Evolutionary conservation across 2,888 invertebrate species (phyloP), one percentile per base, ranked within the genome.

Genomic region (Steromphala cineraria): DNA sequence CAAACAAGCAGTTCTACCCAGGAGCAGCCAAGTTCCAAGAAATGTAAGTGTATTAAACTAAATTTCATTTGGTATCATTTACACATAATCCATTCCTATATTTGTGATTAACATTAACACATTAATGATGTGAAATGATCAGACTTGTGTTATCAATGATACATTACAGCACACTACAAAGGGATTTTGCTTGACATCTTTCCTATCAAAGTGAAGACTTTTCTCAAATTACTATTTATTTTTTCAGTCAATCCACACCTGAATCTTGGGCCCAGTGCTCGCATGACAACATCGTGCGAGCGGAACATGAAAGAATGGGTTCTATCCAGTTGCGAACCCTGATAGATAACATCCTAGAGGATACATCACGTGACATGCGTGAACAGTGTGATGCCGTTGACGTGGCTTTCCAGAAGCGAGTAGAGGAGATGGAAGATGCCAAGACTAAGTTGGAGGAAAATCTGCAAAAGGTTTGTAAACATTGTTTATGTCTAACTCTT

Each of bases 231-330:
- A 46, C 46, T 46, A 5, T 46, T 10, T 46, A 46, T 28, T 80
- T n/a, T 89, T 91, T 75, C 88, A 96, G 96, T 36, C 97, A 97
- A 94, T 96, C 97, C 0, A 96, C 97, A 15, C 96, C 96, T 31
- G 96, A 96, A 87, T 96, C 96, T 87, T 98, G 98, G 96, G 97
- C 97, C 85, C 96, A 95, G 91, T 96, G 96, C 89, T 96, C 97
- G 31, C 95, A 96, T 88, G 96, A 97, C 92, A 96, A 96, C 74
- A 94, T 98, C 56, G 95, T 96, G 52, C 95, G 96, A 86, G 96
- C 96, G 62, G 97, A 97, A 92, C 95, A 95, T 56, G 96, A 96
- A 62, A 95, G 96, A 79, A 96, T 96, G 92, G 95, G 95, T 80
- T 97, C 97, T 0, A 95, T 95, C 13, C 95, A 96, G 86, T 94